Base-by-base conservation (phyloP, 2,888 invertebrate species). In the Ormyrus labotus region DNA sequence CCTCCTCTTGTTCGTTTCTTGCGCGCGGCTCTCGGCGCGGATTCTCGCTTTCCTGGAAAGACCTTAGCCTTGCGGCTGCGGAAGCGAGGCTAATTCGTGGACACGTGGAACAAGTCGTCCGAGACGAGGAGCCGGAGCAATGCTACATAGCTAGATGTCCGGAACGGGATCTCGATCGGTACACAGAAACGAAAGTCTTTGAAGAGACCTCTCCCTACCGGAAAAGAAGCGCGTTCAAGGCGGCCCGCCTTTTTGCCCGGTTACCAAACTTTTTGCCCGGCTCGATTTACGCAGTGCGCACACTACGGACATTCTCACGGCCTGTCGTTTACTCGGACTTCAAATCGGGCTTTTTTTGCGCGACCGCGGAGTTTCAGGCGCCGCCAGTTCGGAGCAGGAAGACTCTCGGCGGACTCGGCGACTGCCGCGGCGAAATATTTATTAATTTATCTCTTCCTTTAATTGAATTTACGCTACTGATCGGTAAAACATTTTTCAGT, bases 51-150 rank as follows among this genome's bases (percentile, higher is more conserved):
- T 73, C 74, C 48, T 65, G 70, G 70, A 78, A 81, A 78, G 51
- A 63, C 69, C 72, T 61, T 60, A 77, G 72, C 73, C 77, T 77
- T 70, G 73, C 50, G 34, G 34, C 34, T 9, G 11, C 65, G 72
- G 55, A 72, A 72, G 73, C 69, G 73, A 70, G 9, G 70, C 69
- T 81, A 81, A 78, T 81, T 77, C 53, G 65, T 63, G 47, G 71
- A 65, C 78, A 81, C 81, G 81, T 81, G 78, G 74, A 83, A 74
- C 73, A 71, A 77, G 72, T 82, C 81, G 72, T 60, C 75, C 74
- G 79, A 55, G 69, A 80, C 76, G 78, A 60, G 68, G 45, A 55
- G 51, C 45, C 64, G 13, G 4, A 13, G 58, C 6, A 34, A 10
- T 6, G 34, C 5, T 11, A 8, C 70, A 61, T 48, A 19, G 69